Evolutionary conservation across 2,888 invertebrate species (phyloP), one percentile per base, ranked within the genome.

Genomic region (Lissocephala sabroskyi): DNA sequence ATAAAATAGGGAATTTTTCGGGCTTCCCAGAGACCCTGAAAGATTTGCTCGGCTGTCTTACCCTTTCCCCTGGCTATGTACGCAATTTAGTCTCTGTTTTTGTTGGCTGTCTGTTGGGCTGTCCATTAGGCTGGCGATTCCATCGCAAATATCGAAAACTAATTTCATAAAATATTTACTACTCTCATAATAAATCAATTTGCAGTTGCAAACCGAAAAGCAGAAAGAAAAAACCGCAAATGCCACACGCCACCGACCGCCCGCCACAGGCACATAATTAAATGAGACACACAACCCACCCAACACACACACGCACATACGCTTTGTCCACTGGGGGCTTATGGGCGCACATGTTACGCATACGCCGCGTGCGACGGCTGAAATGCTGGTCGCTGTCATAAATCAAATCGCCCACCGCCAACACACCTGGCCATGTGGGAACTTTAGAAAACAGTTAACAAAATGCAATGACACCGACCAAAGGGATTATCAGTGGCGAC

Each of bases 1-100:
- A 64, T 61, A 68, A 68, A 68, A 61, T 58, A 65, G 58, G 61
- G 65, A 64, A 64, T 68, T 39, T 45, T 51, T n/a, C 10, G 7
- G 16, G 13, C 19, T 36, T 43, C n/a, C n/a, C n/a, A n/a, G n/a
- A n/a, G n/a, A n/a, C n/a, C n/a, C n/a, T n/a, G n/a, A n/a, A n/a
- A n/a, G n/a, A n/a, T n/a, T n/a, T n/a, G n/a, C n/a, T n/a, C n/a
- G n/a, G n/a, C n/a, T n/a, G n/a, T n/a, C n/a, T n/a, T 26, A 26
- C 26, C 4, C 26, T 26, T 26, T 26, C n/a, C n/a, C n/a, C n/a
- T n/a, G n/a, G n/a, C n/a, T n/a, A n/a, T n/a, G n/a, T n/a, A n/a
- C n/a, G n/a, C 4, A 26, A 26, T 6, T n/a, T 30, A n/a, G 30
- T 30, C 6, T 30, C n/a, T 30, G 30, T 30, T 30, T 6, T n/a